phyloP scores from a whole-genome alignment of 2,888 invertebrate genomes.

The Synergus umbraculus region DNA sequence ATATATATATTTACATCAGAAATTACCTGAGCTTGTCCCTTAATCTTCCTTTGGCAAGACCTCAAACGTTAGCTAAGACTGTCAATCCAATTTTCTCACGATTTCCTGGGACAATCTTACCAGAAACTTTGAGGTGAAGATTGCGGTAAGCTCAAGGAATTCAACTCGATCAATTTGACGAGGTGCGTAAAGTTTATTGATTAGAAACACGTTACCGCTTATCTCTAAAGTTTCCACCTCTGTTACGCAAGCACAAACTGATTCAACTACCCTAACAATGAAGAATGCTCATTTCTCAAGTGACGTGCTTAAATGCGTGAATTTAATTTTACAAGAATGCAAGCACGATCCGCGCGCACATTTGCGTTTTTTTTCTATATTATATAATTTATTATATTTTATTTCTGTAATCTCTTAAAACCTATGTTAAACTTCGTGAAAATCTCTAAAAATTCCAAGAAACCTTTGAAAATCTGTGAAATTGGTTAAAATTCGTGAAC shows the following conservation, averaged over 20 bases:
- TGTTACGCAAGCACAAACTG: slow-evolving; percentile 12
- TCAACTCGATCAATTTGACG: slow-evolving; percentile 37
- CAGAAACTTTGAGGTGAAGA: slow-evolving; percentile 35
- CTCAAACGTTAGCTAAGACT: slow-evolving; percentile 35
- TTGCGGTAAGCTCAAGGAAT: slow-evolving; percentile 39
- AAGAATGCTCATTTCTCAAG: background rate
- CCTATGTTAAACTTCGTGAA: too few species aligned
- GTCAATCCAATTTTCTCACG: slow-evolving; percentile 38
- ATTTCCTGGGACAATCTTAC: slow-evolving; percentile 34
- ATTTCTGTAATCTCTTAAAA: too few species aligned
- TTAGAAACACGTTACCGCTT: slow-evolving; percentile 29
- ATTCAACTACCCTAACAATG: background rate
- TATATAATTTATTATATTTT: too few species aligned
- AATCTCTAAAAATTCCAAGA: too few species aligned
- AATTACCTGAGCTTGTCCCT: background rate
- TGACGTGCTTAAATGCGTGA: too few species aligned
- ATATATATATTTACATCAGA: background rate
- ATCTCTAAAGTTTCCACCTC: slow-evolving; percentile 29
- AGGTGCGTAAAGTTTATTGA: slow-evolving; percentile 40
- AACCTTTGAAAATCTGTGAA: too few species aligned
- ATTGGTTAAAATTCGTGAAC: too few species aligned
- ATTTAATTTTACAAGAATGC: too few species aligned
- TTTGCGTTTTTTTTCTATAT: too few species aligned
- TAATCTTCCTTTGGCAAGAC: slow-evolving; percentile 10
- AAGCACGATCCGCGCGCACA: too few species aligned